A percentile compares a stretch with the other conserved stretches of the same genome.
Conservation (phyloP, 1,140 invertebrate species). For the Ectropis grisescens region DNA sequence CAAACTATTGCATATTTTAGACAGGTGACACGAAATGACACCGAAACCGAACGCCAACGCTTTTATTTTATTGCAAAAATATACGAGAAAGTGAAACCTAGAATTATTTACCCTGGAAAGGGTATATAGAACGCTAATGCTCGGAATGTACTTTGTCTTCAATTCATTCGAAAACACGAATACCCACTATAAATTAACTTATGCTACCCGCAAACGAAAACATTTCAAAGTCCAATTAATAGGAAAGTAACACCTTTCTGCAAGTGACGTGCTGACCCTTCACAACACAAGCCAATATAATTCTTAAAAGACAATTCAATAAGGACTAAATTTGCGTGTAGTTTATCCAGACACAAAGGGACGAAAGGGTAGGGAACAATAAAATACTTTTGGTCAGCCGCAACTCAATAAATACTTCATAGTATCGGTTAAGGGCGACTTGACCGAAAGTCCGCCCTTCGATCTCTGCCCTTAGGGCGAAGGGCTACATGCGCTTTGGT, state of each 20-base stretch:
- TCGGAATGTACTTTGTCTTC: too few relatives aligned
- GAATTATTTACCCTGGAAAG: too few relatives aligned
- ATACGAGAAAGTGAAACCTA: too few relatives aligned
- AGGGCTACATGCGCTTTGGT: constrained; percentile 24
- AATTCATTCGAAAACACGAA: too few relatives aligned
- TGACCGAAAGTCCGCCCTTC: constrained; percentile 51
- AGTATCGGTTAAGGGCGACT: constrained; percentile 52
- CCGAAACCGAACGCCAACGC: too few relatives aligned
- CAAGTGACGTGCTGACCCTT: constrained; percentile 6
- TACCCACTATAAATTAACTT: too few relatives aligned
- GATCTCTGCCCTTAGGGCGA: constrained; percentile 43
- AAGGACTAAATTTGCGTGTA: constrained; percentile 6
- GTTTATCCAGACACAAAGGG: constrained; percentile 6
- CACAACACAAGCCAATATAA: too few relatives aligned
- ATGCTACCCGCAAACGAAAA: constrained; percentile 6
- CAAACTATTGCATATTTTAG: too few relatives aligned
- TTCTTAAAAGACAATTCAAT: too few relatives aligned
- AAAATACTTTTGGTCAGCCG: constrained; percentile 59
- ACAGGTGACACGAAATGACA: too few relatives aligned
- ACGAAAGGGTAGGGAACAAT: constrained; percentile 53
- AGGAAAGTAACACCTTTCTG: constrained; percentile 18
- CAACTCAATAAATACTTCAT: constrained; percentile 68
- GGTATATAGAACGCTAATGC: too few relatives aligned
- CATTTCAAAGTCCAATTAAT: constrained; percentile 24
- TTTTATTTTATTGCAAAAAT: too few relatives aligned